A percentile compares a stretch with the other conserved stretches of the same genome.
Conservation (phyloP, 2,113 vertebrate species). For the Vireo altiloquus region DNA sequence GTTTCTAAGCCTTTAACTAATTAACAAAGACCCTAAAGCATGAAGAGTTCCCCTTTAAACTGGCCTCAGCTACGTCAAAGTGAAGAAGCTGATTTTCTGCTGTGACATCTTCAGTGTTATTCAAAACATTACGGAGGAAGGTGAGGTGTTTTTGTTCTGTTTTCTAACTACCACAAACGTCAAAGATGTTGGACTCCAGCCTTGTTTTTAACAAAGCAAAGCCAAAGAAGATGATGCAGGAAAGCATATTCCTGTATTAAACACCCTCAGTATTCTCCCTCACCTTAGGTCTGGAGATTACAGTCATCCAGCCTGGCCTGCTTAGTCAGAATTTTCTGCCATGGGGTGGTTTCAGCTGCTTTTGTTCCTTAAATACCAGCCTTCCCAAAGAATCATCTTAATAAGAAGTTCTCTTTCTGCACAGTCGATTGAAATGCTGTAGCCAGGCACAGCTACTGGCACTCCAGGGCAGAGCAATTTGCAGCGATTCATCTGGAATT, state of each 20-base stretch:
- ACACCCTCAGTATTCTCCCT: accelerated
- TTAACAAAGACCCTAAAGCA: not conserved
- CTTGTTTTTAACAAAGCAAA: not conserved
- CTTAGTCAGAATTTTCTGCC: not conserved
- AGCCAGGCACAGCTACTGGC: not conserved
- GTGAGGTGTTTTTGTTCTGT: not conserved
- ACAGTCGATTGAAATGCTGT: not conserved
- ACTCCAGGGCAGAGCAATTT: not conserved
- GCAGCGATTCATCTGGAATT: accelerated
- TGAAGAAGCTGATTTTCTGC: not conserved
- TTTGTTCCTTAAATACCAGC: not conserved
- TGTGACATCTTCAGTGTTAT: not conserved
- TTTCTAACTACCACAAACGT: not conserved
- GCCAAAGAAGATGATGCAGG: not conserved
- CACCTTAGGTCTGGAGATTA: not conserved
- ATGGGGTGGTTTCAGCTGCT: not conserved
- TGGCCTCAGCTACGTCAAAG: not conserved
- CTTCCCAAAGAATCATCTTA: not conserved
- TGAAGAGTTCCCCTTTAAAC: slow-evolving; percentile 16
- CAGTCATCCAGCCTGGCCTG: not conserved
- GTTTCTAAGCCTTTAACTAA: not conserved
- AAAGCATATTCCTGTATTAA: not conserved
- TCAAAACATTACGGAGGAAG: not conserved
- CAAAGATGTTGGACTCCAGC: not conserved
- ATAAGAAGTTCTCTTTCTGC: not conserved